Evolutionary conservation across 2,797 vertebrate species (phyloP).

Genomic region (Leuciscus waleckii): DNA sequence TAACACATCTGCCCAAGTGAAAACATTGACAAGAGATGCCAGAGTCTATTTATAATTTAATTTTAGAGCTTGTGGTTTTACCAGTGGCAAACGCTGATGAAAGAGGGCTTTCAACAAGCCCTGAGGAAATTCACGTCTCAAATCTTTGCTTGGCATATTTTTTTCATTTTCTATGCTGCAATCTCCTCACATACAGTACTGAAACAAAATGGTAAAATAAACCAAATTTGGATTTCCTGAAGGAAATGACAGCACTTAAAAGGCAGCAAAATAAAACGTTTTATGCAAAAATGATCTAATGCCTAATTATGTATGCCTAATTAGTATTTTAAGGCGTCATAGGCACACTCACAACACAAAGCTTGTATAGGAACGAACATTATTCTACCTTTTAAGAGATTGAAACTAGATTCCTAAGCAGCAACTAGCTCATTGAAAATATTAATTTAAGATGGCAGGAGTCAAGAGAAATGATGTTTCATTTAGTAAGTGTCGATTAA

Average conservation of each 20-base stretch:
- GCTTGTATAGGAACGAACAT: neutral
- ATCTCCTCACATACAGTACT: neutral
- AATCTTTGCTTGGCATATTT: neutral
- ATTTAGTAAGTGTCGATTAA: too few species aligned
- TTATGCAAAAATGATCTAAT: neutral
- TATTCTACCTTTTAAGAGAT: neutral
- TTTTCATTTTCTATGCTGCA: neutral
- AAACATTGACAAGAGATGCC: slow-evolving; percentile 33
- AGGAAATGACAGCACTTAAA: neutral
- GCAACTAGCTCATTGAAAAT: neutral
- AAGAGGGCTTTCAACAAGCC: slow-evolving; percentile 42
- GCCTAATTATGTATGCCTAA: neutral
- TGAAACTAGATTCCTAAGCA: neutral
- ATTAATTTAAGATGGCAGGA: neutral
- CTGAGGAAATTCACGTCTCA: slow-evolving; percentile 12
- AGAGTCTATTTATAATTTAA: slow-evolving; percentile 48
- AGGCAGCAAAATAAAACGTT: neutral
- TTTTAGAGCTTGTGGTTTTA: slow-evolving; percentile 19
- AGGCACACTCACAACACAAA: neutral
- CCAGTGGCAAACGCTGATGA: slow-evolving; percentile 42
- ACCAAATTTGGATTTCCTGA: slow-evolving; percentile 12
- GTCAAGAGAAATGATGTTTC: neutral
- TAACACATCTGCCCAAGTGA: slow-evolving; percentile 22
- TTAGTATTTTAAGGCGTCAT: neutral
- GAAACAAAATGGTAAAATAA: slow-evolving; percentile 3